Conservation (phyloP, 2,797 vertebrate genomes). For the Melanotaenia nigrans region DNA sequence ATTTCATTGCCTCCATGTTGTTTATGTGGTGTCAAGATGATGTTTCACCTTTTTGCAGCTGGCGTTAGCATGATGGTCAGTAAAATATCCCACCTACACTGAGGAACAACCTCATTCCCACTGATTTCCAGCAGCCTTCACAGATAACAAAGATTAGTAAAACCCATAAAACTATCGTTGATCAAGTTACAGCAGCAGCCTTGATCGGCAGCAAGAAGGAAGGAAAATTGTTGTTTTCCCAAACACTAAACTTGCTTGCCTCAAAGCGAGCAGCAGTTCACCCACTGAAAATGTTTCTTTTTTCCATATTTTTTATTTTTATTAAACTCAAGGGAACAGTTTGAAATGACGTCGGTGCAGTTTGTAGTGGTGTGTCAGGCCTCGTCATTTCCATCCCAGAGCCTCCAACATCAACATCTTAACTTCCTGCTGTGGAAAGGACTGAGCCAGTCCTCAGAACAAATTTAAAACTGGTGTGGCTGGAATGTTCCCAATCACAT, state of each 20-base stretch:
- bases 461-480: conserved; percentile 43
- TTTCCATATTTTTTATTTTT: background rate
- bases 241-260: background rate
- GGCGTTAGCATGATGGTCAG: no score
- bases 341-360: conserved; percentile 15
- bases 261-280: background rate
- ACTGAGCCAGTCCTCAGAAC: conserved; percentile 39
- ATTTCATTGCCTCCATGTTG: no score
- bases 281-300: background rate
- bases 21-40: no score
- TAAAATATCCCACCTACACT: no score
- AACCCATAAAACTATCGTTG: no score
- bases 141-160: no score
- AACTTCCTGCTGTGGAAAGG: conserved; percentile 70
- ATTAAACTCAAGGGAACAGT: background rate
- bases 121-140: no score
- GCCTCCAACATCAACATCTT: conserved; percentile 64
- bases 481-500: conserved; percentile 36
- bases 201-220: background rate
- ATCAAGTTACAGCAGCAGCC: background rate
- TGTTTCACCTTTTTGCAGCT: no score
- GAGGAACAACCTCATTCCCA: no score
- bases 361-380: conserved; percentile 10
- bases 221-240: background rate
- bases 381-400: conserved; percentile 42